Evolutionary conservation across 2,888 invertebrate species (phyloP).

Genomic region (Prosopocoilus inquinatus): DNA sequence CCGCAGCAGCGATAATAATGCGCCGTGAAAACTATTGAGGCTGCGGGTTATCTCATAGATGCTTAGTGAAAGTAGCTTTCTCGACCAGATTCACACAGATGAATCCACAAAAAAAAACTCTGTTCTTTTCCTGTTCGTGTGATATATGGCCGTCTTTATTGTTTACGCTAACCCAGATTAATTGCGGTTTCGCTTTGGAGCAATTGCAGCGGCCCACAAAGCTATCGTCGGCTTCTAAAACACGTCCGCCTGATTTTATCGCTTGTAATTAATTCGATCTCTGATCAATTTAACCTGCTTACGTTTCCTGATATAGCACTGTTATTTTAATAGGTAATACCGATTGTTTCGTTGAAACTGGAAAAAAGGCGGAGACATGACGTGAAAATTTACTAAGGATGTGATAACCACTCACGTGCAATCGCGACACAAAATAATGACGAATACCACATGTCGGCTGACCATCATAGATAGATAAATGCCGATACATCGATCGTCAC

Average conservation of each 20-base stretch:
- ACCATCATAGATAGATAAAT: no score
- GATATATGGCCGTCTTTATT: slow-evolving; percentile 1
- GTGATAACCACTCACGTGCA: no score
- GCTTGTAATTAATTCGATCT: background rate
- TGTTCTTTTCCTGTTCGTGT: slow-evolving; percentile 10
- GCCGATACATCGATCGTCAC: no score
- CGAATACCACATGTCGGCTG: no score
- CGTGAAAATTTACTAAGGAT: no score
- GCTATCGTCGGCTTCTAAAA: background rate
- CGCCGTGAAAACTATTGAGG: slow-evolving; percentile 6
- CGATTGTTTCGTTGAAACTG: no score
- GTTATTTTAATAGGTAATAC: no score
- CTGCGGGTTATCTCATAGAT: slow-evolving; percentile 22
- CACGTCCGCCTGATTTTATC: background rate
- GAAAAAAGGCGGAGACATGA: no score
- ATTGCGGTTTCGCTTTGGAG: no score
- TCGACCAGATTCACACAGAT: slow-evolving; percentile 24
- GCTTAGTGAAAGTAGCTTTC: slow-evolving; percentile 27
- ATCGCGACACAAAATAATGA: no score
- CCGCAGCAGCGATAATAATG: background rate
- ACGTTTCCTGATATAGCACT: no score
- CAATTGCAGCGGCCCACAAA: background rate
- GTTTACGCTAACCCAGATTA: background rate
- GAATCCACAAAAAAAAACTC: slow-evolving; percentile 19
- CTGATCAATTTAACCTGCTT: background rate